These are phyloP conservation scores for Xenotilapia leptura DNA, from an alignment of 2,113 vertebrate species.

Conservation along the genomic window DNA sequence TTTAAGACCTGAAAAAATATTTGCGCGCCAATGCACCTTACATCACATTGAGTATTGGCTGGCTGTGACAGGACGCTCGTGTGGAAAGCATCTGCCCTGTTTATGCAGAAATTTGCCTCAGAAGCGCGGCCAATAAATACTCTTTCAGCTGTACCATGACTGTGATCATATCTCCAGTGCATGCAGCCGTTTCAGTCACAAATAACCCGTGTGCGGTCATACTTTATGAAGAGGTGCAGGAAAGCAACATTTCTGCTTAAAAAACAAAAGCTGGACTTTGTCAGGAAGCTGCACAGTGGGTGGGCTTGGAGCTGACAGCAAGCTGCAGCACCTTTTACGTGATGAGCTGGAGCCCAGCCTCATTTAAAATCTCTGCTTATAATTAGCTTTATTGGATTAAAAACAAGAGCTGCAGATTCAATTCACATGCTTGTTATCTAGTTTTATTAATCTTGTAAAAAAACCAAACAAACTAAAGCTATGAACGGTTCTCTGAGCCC, in stretches of 20 bases:
- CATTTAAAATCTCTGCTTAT: constrained; percentile 37
- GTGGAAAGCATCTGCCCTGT: neutral
- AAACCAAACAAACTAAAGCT: constrained; percentile 12
- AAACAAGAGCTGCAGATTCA: constrained; percentile 34
- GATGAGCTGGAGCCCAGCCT: constrained; percentile 28
- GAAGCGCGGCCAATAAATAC: neutral
- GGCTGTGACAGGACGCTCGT: neutral
- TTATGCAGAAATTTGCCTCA: neutral
- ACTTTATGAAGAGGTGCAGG: neutral
- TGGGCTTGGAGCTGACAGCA: constrained; percentile 36
- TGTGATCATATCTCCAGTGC: neutral
- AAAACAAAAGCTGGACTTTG: constrained; percentile 18
- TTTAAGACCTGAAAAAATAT: neutral
- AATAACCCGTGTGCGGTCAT: neutral
- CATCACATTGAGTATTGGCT: neutral
- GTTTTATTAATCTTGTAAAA: constrained; percentile 60
- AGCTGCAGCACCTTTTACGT: constrained; percentile 38
- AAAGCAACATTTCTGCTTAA: constrained; percentile 6
- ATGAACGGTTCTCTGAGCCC: neutral
- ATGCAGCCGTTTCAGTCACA: neutral
- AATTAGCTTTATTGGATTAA: constrained; percentile 53
- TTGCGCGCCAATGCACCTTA: neutral
- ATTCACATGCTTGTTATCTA: constrained; percentile 55
- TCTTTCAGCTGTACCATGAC: neutral
- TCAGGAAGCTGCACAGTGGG: constrained; percentile 54